Evolutionary conservation across 2,888 invertebrate genomes (phyloP).

Genomic region (Macrophya annulata): DNA sequence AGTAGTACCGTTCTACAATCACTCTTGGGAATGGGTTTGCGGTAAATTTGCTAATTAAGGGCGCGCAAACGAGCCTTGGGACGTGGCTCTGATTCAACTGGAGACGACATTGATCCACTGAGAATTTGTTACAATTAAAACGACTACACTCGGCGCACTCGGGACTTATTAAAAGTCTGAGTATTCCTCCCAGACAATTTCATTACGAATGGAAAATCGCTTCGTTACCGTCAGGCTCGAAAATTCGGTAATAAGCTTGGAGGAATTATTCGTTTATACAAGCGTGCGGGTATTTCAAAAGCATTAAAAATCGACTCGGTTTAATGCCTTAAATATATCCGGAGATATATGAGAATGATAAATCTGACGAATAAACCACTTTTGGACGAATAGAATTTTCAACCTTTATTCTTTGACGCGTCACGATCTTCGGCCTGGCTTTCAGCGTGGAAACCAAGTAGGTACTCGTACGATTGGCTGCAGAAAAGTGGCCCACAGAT

Average conservation of each 20-base stretch:
- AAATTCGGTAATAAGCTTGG: not conserved
- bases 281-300: not conserved
- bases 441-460: slow-evolving; percentile 7
- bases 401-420: not conserved
- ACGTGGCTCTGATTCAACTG: slow-evolving; percentile 29
- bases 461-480: not conserved
- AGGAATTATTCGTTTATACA: not conserved
- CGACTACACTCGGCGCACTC: slow-evolving; percentile 29
- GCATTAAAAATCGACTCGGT: slow-evolving; percentile 7
- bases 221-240: not conserved
- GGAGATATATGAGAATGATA: not conserved
- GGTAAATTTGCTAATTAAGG: slow-evolving; percentile 40
- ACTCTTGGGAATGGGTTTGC: slow-evolving; percentile 38
- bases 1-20: not conserved
- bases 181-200: not conserved
- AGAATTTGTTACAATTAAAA: slow-evolving; percentile 44
- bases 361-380: slow-evolving; percentile 13
- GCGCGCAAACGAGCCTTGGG: slow-evolving; percentile 21
- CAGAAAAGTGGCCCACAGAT: not conserved
- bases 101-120: slow-evolving; percentile 26
- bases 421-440: not conserved
- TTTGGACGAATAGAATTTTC: slow-evolving; percentile 16
- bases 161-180: slow-evolving; percentile 37
- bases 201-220: slow-evolving; percentile 34
- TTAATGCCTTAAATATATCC: not conserved